Base-by-base conservation (phyloP, 2,797 vertebrate species). In the Amblyopsis hoosieri region DNA sequence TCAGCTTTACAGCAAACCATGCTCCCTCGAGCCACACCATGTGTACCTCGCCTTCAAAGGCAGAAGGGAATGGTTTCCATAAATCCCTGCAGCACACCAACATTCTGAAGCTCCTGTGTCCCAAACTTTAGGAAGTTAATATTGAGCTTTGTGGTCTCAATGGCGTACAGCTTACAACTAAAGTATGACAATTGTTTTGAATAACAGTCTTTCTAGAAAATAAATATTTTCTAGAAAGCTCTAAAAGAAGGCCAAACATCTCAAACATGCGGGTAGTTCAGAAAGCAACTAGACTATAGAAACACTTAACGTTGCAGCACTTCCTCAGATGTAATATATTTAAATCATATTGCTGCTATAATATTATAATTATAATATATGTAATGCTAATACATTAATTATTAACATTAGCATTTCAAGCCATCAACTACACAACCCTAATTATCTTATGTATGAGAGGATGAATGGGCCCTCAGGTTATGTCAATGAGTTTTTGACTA, bases 1-100 rank as follows among this genome's bases (percentile, higher is more conserved):
- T 74, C 71, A 69, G 55, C 71, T 64, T 69, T 62, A 67, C 42
- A 72, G 74, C 71, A 58, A 69, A 37, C 60, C 60, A 33, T 52
- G 60, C 42, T 58, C 60, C 74, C 74, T 71, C 6, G 19, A 68
- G 71, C 64, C 12, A 62, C 45, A 60, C 45, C 70, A 71, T 10
- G 50, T 74, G 67, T 70, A 29, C 29, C 45, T 49, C 37, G 55
- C 62, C 74, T 82, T 85, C 74, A 84, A 80, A 87, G 60, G 14
- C 23, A 66, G 55, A 7, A 17, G 9, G 58, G 49, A n/a, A 64
- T 56, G 63, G 57, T 64, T 72, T 71, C 58, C 53, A 77, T 66
- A 57, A 48, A 64, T 29, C 37, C 45, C 51, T 50, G 29, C 10
- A 55, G 2, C n/a, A 33, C 54, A 54, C 9, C 71, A 58, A 75